phyloP scores from a whole-genome alignment of 2,888 invertebrate species.

The Magallana nippona region DNA sequence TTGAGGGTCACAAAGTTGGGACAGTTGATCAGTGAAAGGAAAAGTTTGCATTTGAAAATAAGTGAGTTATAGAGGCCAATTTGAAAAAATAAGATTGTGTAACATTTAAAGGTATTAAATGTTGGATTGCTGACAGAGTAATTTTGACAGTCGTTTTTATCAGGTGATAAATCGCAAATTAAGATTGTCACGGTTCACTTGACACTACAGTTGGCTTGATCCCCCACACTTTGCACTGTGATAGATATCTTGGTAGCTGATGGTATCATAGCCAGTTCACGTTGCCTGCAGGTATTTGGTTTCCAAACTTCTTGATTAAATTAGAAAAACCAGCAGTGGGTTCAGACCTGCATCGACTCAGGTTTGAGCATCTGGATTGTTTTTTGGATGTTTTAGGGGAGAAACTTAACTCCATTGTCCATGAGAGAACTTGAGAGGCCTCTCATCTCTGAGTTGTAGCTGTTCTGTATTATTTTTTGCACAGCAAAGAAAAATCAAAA shows the following conservation, averaged over 20 bases:
- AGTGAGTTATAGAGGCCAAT: not conserved
- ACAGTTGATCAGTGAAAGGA: too few species aligned
- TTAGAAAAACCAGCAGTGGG: constrained; percentile 11
- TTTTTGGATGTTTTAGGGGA: not conserved
- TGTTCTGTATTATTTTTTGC: not conserved
- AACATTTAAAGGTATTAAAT: constrained; percentile 25
- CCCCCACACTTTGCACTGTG: constrained; percentile 17
- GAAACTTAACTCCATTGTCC: not conserved
- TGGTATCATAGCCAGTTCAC: constrained; percentile 15
- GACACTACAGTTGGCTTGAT: not conserved
- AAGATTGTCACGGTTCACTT: constrained; percentile 21
- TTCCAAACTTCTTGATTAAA: constrained; percentile 27
- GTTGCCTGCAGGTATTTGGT: constrained; percentile 25
- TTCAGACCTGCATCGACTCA: not conserved
- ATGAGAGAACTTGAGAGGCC: not conserved
- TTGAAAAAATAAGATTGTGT: constrained; percentile 1
- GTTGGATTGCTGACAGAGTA: constrained; percentile 12
- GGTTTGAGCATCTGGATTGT: not conserved
- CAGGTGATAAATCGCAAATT: constrained; percentile 21
- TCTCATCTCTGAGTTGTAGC: not conserved
- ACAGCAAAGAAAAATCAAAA: not conserved
- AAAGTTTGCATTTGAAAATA: too few species aligned
- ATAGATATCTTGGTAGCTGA: constrained; percentile 10
- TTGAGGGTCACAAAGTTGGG: too few species aligned
- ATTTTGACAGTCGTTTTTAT: constrained; percentile 14